A percentile compares a stretch with the other conserved stretches of the same genome.
These are phyloP conservation scores for Nematopogon swammerdamellus DNA, from an alignment of 2,888 invertebrate species.

Conservation along the genomic window DNA sequence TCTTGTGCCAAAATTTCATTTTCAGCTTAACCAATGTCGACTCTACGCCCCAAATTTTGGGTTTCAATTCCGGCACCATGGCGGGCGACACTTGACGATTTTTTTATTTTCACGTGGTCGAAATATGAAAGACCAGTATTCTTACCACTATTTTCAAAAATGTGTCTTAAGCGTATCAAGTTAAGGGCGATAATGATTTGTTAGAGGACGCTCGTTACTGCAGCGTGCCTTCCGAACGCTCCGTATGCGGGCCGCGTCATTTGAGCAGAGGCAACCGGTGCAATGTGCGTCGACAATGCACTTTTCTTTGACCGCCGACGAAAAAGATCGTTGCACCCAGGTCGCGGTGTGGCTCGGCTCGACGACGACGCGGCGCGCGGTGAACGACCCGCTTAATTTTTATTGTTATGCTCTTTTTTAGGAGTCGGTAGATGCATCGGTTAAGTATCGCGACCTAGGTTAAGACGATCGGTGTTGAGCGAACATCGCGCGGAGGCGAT, in stretches of 20 bases:
- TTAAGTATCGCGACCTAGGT: constrained; percentile 51
- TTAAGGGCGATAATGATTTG: no score
- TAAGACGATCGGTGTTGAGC: constrained; percentile 41
- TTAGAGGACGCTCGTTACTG: no score
- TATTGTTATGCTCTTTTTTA: constrained; percentile 28
- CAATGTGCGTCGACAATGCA: constrained; percentile 22
- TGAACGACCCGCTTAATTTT: constrained; percentile 22
- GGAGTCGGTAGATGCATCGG: constrained; percentile 20
- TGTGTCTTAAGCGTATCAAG: no score
- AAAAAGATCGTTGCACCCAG: constrained; percentile 47
- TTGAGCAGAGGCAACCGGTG: constrained; percentile 18
- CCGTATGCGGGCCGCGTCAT: constrained; percentile 33
- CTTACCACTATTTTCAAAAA: no score
- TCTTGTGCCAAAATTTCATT: not conserved
- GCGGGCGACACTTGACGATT: no score
- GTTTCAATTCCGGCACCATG: no score
- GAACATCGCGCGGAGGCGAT: no score
- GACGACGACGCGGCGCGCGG: not conserved
- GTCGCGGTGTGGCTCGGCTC: constrained; percentile 4
- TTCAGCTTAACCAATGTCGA: not conserved
- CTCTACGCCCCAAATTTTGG: not conserved
- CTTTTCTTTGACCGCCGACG: constrained; percentile 32
- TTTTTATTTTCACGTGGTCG: constrained; percentile 2
- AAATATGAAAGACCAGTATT: no score
- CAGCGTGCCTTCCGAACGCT: constrained; percentile 6